A percentile compares a stretch with the other conserved stretches of the same genome.
phyloP scores from a whole-genome alignment of 1,140 invertebrate species.

The Phenacoccus solenopsis region DNA sequence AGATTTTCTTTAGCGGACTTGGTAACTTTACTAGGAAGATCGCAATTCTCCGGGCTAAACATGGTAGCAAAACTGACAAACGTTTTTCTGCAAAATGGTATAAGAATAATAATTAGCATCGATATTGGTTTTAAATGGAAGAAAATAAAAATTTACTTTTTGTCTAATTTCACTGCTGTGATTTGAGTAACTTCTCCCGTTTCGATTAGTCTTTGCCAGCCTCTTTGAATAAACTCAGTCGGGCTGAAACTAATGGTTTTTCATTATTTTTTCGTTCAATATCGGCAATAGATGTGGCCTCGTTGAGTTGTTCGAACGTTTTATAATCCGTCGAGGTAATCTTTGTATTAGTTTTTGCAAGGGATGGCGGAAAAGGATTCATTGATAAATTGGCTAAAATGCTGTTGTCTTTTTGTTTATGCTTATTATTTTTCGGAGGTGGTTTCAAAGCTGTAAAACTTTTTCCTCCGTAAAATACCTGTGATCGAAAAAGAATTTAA shows the following conservation, averaged over 20 bases:
- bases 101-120: background rate
- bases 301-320: background rate
- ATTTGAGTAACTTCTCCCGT: background rate
- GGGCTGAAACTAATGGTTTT: background rate
- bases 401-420: constrained; percentile 38
- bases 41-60: background rate
- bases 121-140: too few species aligned
- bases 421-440: constrained; percentile 45
- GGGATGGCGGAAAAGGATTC: background rate
- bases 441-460: constrained; percentile 41
- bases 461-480: constrained; percentile 52
- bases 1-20: too few species aligned
- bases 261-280: background rate
- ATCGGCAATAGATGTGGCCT: background rate
- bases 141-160: background rate
- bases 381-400: background rate
- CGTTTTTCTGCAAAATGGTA: background rate
- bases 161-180: background rate
- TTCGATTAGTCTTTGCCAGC: background rate
- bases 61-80: background rate
- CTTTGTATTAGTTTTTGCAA: background rate
- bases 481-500: constrained; percentile 10
- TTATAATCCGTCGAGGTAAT: background rate
- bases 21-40: background rate
- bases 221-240: background rate